phyloP scores from a whole-genome alignment of 1,140 invertebrate genomes.

The Euwallacea similis region DNA sequence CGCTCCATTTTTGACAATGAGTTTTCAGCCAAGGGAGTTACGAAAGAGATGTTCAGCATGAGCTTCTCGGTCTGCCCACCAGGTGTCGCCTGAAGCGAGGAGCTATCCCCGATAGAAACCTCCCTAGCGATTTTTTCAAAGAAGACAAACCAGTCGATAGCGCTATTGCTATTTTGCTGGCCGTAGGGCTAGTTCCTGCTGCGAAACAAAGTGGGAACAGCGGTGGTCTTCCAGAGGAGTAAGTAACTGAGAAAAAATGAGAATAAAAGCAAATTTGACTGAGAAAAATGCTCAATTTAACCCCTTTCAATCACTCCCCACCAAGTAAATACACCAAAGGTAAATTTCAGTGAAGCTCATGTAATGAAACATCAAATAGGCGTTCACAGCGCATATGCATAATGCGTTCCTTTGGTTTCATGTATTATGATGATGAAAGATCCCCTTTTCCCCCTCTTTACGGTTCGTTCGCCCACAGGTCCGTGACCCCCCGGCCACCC shows the following conservation, averaged over 20 bases:
- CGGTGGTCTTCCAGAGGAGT: constrained; percentile 54
- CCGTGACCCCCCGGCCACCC: constrained; percentile 43
- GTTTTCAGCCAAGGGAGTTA: constrained; percentile 54
- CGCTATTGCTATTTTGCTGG: constrained; percentile 53
- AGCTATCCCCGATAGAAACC: constrained; percentile 55
- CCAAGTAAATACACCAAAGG: background rate
- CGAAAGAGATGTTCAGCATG: constrained; percentile 62
- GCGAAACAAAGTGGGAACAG: constrained; percentile 54
- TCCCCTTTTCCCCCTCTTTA: constrained; percentile 27
- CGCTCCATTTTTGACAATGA: too few species aligned
- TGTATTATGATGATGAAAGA: background rate
- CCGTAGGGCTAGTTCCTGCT: constrained; percentile 59
- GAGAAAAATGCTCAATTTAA: background rate
- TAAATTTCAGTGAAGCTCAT: background rate
- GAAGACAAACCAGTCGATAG: constrained; percentile 42
- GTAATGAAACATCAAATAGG: too few species aligned
- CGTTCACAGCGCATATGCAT: background rate
- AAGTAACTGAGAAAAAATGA: constrained; percentile 38
- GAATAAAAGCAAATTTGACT: background rate
- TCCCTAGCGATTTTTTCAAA: constrained; percentile 43
- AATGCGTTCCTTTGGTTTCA: constrained; percentile 18
- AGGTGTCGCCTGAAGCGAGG: constrained; percentile 59
- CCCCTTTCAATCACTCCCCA: background rate
- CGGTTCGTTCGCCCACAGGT: constrained; percentile 48
- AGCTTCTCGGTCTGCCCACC: constrained; percentile 60